phyloP scores from a whole-genome alignment of 2,113 vertebrate species.

The Thunnus thynnus region DNA sequence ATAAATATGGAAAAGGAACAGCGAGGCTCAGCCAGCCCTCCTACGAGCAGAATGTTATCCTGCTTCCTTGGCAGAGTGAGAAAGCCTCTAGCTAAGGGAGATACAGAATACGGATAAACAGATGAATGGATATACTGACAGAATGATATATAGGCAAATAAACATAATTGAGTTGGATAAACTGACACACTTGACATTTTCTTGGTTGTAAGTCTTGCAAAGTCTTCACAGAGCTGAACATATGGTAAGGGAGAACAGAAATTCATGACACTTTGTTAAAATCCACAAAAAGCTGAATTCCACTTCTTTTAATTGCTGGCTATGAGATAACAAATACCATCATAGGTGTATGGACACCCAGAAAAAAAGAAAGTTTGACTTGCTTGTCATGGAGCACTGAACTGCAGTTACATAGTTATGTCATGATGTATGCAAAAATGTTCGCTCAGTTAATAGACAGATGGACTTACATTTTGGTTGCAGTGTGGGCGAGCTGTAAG shows the following conservation, averaged over 20 bases:
- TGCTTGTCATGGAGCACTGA: background rate
- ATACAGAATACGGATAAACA: constrained; percentile 45
- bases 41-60: constrained; percentile 79
- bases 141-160: constrained; percentile 18
- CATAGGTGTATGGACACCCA: too few relatives aligned
- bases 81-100: constrained; percentile 44
- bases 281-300: too few relatives aligned
- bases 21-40: constrained; percentile 75
- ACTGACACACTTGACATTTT: background rate
- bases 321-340: too few relatives aligned
- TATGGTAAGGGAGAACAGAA: too few relatives aligned
- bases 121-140: constrained; percentile 35
- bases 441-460: constrained; percentile 9
- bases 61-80: constrained; percentile 58
- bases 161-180: background rate
- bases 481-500: constrained; percentile 53
- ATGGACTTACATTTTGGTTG: constrained; percentile 24
- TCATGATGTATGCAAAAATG: background rate
- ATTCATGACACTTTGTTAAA: too few relatives aligned
- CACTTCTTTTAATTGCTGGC: too few relatives aligned
- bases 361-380: background rate
- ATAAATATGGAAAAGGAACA: constrained; percentile 82
- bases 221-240: too few relatives aligned
- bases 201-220: background rate
- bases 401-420: background rate